Evolutionary conservation across 2,113 vertebrate species (phyloP).

Genomic region (Leptocoma aspasia): DNA sequence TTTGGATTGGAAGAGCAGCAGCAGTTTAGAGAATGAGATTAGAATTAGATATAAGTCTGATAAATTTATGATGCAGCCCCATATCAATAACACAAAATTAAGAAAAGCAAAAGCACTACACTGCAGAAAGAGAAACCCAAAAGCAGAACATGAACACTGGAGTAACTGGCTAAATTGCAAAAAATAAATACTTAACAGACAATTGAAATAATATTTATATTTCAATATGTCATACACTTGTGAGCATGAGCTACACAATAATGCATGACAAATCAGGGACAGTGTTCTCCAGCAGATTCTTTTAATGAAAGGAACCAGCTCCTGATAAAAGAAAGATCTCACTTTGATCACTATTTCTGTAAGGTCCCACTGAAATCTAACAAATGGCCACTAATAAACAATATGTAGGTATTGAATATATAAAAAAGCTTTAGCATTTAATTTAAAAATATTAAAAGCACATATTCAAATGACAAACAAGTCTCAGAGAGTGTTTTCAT

Average conservation of each 20-base stretch:
- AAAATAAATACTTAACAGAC: neutral
- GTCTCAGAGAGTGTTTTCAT: neutral
- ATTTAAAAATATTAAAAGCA: constrained; percentile 53
- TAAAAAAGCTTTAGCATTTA: neutral
- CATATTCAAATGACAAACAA: constrained; percentile 29
- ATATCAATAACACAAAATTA: neutral
- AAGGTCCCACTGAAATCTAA: neutral
- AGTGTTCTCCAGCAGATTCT: neutral
- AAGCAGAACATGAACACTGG: neutral
- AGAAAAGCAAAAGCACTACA: neutral
- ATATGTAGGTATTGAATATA: neutral
- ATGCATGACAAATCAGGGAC: neutral
- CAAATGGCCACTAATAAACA: neutral
- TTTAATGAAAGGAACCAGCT: neutral
- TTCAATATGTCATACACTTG: neutral
- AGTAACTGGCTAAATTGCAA: neutral
- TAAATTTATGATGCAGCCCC: neutral
- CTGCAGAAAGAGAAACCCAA: neutral
- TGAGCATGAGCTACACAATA: neutral
- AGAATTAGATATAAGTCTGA: neutral
- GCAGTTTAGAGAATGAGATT: neutral
- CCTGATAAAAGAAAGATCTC: neutral
- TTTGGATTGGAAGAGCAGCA: neutral
- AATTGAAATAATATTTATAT: neutral
- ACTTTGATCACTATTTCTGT: neutral